Base-by-base conservation (phyloP, 2,113 vertebrate species). In the Zingel zingel region DNA sequence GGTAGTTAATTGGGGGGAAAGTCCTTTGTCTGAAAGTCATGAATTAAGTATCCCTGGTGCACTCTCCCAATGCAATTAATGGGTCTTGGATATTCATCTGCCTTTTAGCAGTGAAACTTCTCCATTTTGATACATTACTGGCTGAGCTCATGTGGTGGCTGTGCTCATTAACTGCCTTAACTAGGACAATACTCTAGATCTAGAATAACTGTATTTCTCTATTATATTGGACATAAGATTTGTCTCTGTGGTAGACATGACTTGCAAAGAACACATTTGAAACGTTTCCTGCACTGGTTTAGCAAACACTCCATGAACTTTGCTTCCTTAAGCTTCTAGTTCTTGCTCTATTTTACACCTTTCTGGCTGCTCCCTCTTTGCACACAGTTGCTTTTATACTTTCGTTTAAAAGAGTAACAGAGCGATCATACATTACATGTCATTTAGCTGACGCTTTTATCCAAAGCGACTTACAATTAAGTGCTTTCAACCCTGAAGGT, bases 141-240 rank as follows among this genome's bases (percentile, higher is more conserved):
- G 15, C 53, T 51, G 71, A 43, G 79, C 69, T 78, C 53, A 63
- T 36, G 78, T 7, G 1, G 69, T 15, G 63, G 53, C 25, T 10
- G 45, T 3, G 68, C 89, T 89, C 84, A 84, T 87, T 88, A 88
- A 51, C 2, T 0, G n/a, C 68, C 68, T 67, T 10, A 51, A 53
- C 50, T n/a, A 54, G 43, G 78, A 64, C 67, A 63, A 27, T 33
- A 65, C 1, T 7, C 39, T 27, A 14, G 15, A 74, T 77, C 43
- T 18, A 62, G 69, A 54, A 15, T 23, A 21, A 81, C 14, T 39
- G 23, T 14, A 23, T 33, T 36, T 23, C 39, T 18, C 13, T 36
- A 11, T 76, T 62, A 66, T 79, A 56, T 64, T 43, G 61, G 86
- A 79, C 84, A 77, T 19, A 71, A 39, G 75, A 81, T 67, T 23